Evolutionary conservation across 1,140 invertebrate species (phyloP), one percentile per base, ranked within the genome.

Genomic region (Sycophila sp.): DNA sequence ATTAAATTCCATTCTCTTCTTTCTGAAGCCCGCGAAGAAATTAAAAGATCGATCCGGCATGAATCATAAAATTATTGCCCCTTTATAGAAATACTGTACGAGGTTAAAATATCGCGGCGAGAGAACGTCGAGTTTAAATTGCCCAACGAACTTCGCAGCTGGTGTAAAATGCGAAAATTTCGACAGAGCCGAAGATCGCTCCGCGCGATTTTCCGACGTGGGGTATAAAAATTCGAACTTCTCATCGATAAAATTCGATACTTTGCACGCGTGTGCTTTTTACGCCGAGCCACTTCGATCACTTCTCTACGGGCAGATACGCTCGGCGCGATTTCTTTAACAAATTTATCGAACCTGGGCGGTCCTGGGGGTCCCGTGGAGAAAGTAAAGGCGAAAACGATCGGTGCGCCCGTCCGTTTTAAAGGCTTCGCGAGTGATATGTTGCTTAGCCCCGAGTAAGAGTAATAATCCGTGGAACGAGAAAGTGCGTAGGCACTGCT

Each of bases 341-440:
- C 30, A 55, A 55, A 55, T 55, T 34, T 55, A 55, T 55, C 51
- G 51, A 55, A 32, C 51, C 28, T 55, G 51, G 51, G 51, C 51
- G 51, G 51, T 34, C 17, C 51, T 28, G n/a, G n/a, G n/a, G n/a
- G n/a, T n/a, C n/a, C n/a, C 51, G 34, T 19, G 19, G 55, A 58
- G 55, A 58, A 58, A 58, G 55, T 38, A 34, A 4, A 10, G 2
- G 32, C 11, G 28, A 11, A 13, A 4, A 42, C n/a, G 7, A 7
- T 7, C 40, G 7, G 47, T 2, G 51, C 28, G 4, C 10, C 11
- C 24, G 51, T 30, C 1, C 28, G 49, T 15, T 15, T 53, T 53
- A 53, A 30, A 53, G 13, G 26, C 4, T 17, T 11, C 49, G 4
- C 26, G 15, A 53, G 49, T 53, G 26, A 55, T 55, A 55, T 55